phyloP scores from a whole-genome alignment of 2,113 vertebrate genomes.

The Dascyllus trimaculatus region DNA sequence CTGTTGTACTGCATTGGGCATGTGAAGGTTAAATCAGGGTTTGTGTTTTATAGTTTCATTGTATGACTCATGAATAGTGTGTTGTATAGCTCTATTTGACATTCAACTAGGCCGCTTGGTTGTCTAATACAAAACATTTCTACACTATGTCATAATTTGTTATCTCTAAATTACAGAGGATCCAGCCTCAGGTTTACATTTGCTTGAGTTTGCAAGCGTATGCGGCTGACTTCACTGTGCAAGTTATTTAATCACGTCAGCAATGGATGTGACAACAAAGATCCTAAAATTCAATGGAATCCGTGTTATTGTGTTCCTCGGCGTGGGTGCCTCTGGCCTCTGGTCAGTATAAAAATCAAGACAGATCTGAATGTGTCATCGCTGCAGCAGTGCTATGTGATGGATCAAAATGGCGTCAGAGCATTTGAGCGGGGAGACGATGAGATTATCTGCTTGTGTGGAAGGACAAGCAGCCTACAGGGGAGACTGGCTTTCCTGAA shows the following conservation, averaged over 20 bases:
- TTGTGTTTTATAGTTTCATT: background rate
- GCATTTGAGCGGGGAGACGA: constrained; percentile 58
- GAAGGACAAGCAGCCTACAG: constrained; percentile 58
- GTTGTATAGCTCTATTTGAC: background rate
- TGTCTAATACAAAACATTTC: constrained; percentile 4
- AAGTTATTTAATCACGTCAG: constrained; percentile 9
- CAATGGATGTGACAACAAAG: constrained; percentile 14
- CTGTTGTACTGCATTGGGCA: background rate
- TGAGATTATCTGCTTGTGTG: constrained; percentile 74
- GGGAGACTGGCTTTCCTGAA: constrained; percentile 22
- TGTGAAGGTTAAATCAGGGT: constrained; percentile 2
- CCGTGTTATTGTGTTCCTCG: constrained; percentile 2
- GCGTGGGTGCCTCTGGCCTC: constrained; percentile 8
- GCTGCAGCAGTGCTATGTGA: constrained; percentile 48
- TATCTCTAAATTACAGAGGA: constrained; percentile 30
- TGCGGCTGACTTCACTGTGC: background rate
- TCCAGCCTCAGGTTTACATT: constrained; percentile 18
- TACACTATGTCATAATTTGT: constrained; percentile 1
- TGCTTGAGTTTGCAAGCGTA: constrained; percentile 22
- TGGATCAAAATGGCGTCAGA: constrained; percentile 78
- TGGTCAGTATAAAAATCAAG: constrained; percentile 43
- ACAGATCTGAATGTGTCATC: constrained; percentile 55
- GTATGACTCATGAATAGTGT: background rate
- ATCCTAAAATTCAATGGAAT: background rate
- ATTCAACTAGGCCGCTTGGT: constrained; percentile 17